These are phyloP conservation scores for Palloptera scutellata DNA, from an alignment of 2,888 invertebrate species.

Conservation along the genomic window DNA sequence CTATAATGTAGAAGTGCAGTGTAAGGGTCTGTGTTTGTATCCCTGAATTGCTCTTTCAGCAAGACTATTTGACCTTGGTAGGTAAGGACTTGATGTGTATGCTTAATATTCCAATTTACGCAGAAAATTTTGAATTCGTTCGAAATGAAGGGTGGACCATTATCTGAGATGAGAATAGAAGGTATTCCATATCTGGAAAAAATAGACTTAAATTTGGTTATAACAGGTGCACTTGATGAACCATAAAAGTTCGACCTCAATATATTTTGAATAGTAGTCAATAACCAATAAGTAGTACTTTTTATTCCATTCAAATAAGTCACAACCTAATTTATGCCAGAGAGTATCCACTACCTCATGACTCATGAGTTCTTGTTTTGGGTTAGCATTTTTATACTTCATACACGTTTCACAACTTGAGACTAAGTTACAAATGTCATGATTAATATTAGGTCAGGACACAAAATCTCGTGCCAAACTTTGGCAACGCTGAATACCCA, in stretches of 20 bases:
- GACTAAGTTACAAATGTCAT: slow-evolving; percentile 34
- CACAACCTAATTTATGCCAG: slow-evolving; percentile 31
- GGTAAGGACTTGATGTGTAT: slow-evolving; percentile 21
- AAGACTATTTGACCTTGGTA: slow-evolving; percentile 21
- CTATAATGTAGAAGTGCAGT: slow-evolving; percentile 12
- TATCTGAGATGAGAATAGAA: slow-evolving; percentile 35
- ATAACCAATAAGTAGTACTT: slow-evolving; percentile 33
- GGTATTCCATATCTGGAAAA: slow-evolving; percentile 39
- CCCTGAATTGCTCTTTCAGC: slow-evolving; percentile 16
- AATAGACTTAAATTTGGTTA: slow-evolving; percentile 35
- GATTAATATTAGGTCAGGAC: slow-evolving; percentile 35
- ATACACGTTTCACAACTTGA: slow-evolving; percentile 38
- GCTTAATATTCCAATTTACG: slow-evolving; percentile 20
- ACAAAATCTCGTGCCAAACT: slow-evolving; percentile 31
- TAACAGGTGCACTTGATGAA: slow-evolving; percentile 27
- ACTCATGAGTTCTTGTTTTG: slow-evolving; percentile 24
- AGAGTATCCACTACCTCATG: slow-evolving; percentile 25
- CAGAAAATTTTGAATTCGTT: slow-evolving; percentile 33
- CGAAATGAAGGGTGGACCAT: slow-evolving; percentile 37
- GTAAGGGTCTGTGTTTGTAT: slow-evolving; percentile 6
- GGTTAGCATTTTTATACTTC: slow-evolving; percentile 28
- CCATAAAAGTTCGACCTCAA: slow-evolving; percentile 34
- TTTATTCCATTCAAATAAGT: slow-evolving; percentile 37
- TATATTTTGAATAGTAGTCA: slow-evolving; percentile 42
- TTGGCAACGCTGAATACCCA: slow-evolving; percentile 32